These are phyloP conservation scores for Aurelia sp. DNA, from an alignment of 30 jellyfish, hydroid and myxozoan species.

Conservation along the genomic window DNA sequence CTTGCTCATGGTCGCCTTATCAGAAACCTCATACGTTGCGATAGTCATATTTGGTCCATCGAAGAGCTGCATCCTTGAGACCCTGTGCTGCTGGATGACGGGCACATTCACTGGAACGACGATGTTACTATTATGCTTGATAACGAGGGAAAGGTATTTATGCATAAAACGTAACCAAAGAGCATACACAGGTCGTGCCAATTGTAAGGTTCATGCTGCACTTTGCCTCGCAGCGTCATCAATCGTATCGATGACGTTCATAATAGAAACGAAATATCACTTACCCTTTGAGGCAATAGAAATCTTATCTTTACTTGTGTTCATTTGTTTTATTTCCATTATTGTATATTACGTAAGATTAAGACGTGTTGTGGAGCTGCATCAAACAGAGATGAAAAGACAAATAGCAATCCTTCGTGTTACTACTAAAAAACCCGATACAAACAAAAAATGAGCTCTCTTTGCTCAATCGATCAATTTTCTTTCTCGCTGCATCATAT, in stretches of 20 bases:
- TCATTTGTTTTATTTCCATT: not conserved
- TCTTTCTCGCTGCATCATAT: constrained; percentile 16
- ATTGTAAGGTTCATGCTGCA: not conserved
- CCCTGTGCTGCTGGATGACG: constrained; percentile 30
- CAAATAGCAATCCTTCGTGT: not conserved
- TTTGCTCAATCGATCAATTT: not conserved
- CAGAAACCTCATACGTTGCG: constrained; percentile 6
- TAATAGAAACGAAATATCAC: not conserved
- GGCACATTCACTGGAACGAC: not conserved
- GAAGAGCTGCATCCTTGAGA: not conserved
- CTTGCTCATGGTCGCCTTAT: not conserved
- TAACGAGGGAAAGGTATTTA: constrained; percentile 32
- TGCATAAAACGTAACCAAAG: not conserved
- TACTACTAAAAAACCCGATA: not conserved
- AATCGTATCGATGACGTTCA: not conserved
- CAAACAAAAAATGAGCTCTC: not conserved
- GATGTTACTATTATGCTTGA: constrained; percentile 23
- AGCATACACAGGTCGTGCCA: not conserved
- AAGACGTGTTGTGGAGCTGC: not conserved
- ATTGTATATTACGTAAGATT: constrained; percentile 6
- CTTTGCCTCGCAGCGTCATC: not conserved
- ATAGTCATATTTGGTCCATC: not conserved
- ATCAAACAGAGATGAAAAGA: not conserved
- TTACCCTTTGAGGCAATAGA: constrained; percentile 18
- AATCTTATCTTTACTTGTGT: not conserved